Percentiles rank a stretch among this genome's conserved stretches.
Conservation (phyloP, 2,797 vertebrate genomes). For the Galaxias olidus region DNA sequence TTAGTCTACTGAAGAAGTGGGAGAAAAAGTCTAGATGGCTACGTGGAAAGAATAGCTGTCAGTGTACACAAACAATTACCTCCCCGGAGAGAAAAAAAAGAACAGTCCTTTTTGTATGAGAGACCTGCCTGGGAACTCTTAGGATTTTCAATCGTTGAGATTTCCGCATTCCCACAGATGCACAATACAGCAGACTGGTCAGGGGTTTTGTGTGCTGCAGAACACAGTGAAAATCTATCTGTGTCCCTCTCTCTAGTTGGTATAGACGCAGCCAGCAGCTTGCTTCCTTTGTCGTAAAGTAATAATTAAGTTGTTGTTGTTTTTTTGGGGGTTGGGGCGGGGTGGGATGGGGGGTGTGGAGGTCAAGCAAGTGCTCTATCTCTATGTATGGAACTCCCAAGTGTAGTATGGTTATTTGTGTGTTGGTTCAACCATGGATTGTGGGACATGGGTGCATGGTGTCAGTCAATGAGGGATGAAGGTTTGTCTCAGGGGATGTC, state of each 20-base stretch:
- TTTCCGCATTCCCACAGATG: constrained; percentile 35
- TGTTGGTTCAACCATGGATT: constrained; percentile 21
- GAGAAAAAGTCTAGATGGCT: constrained; percentile 41
- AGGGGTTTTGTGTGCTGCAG: constrained; percentile 24
- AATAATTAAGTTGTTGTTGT: constrained; percentile 29
- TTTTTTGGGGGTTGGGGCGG: background rate
- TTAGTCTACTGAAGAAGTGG: constrained; percentile 39
- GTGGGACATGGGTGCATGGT: constrained; percentile 26
- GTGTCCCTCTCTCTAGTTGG: constrained; percentile 35
- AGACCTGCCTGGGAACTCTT: constrained; percentile 4
- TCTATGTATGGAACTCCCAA: constrained; percentile 13
- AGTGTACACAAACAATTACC: constrained; percentile 49
- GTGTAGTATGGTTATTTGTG: constrained; percentile 24
- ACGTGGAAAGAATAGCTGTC: constrained; percentile 52
- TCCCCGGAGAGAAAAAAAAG: constrained; percentile 41
- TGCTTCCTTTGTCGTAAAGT: constrained; percentile 27
- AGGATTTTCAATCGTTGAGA: constrained; percentile 27
- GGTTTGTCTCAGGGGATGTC: constrained; percentile 40
- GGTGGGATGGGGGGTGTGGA: too few relatives aligned
- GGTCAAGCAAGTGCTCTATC: too few relatives aligned
- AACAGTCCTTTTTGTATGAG: constrained; percentile 40
- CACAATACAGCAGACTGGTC: constrained; percentile 24
- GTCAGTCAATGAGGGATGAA: constrained; percentile 56
- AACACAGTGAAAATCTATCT: constrained; percentile 46
- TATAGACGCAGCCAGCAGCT: constrained; percentile 27